A percentile compares a stretch with the other conserved stretches of the same genome.
Evolutionary conservation across 1,140 invertebrate genomes (phyloP).

Genomic region (Achatina immaculata): DNA sequence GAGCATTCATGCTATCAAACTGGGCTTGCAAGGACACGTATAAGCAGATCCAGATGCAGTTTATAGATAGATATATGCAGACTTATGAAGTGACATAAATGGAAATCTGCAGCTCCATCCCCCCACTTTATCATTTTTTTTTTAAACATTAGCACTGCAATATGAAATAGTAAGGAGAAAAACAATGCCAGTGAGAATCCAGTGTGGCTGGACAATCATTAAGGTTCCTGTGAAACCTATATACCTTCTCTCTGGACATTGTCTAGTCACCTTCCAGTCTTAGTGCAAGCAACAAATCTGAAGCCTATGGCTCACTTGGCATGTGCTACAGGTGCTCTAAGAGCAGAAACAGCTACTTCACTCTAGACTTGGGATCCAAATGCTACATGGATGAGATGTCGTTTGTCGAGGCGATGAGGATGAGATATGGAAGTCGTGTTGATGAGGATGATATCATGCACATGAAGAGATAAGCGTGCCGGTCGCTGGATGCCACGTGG

Average conservation of each 20-base stretch:
- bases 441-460: not conserved
- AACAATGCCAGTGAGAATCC: not conserved
- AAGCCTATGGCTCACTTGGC: not conserved
- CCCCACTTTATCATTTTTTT: not conserved
- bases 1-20: no score
- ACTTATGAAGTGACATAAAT: no score
- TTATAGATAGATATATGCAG: no score
- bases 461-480: not conserved
- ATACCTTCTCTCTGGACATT: not conserved
- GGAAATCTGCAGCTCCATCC: no score
- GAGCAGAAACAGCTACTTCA: not conserved
- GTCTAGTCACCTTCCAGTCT: not conserved
- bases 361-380: conserved; percentile 25
- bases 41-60: no score
- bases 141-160: not conserved
- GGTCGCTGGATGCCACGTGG: not conserved
- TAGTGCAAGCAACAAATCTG: not conserved
- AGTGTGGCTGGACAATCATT: not conserved
- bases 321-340: not conserved
- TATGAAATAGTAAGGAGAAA: not conserved
- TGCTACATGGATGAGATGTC: conserved; percentile 6
- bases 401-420: not conserved
- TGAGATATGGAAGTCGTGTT: not conserved
- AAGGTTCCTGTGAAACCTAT: not conserved
- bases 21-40: no score